Evolutionary conservation across 2,888 invertebrate genomes (phyloP), one percentile per base, ranked within the genome.

Genomic region (Yponomeuta sedellus): DNA sequence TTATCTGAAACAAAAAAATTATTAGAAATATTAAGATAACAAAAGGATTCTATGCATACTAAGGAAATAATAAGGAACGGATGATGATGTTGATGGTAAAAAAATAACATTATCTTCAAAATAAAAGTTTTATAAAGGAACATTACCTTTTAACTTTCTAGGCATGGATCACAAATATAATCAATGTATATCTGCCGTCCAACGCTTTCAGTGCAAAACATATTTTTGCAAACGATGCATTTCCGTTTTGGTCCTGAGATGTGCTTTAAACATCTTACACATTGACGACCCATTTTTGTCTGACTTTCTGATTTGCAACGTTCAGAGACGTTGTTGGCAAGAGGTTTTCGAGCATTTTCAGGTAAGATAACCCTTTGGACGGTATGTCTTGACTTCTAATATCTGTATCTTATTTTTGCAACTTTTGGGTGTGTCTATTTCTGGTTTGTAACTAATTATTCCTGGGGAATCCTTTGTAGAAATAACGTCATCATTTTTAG

Each of bases 381-480:
- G 16, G 56, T n/a, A n/a, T 19, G 16, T n/a, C 56, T 19, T 56
- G 2, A n/a, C 12, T 19, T 19, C 12, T 12, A 56, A 56, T 56
- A 19, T 2, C 56, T 3, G 19, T n/a, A 19, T 56, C 56, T n/a
- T 19, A 56, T 56, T n/a, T 19, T 56, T 56, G 16, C 56, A 56
- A 19, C 28, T 61, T 40, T 34, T 66, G 20, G 34, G 22, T 59
- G 52, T 68, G 67, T 16, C 64, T 61, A 59, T 68, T 68, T 61
- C 68, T 68, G 19, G 68, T 57, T 39, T 67, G 64, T 67, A 68
- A 68, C 25, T 25, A 25, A 25, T 25, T 25, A 25, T 25, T 4
- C 2, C 25, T 25, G 25, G 25, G 25, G 25, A 25, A 25, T 25
- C 25, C 8, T 34, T 34, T 34, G 34, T 34, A 34, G 34, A 1